Conservation (phyloP, 2,113 vertebrate genomes). For the Microcebus jonahi region DNA sequence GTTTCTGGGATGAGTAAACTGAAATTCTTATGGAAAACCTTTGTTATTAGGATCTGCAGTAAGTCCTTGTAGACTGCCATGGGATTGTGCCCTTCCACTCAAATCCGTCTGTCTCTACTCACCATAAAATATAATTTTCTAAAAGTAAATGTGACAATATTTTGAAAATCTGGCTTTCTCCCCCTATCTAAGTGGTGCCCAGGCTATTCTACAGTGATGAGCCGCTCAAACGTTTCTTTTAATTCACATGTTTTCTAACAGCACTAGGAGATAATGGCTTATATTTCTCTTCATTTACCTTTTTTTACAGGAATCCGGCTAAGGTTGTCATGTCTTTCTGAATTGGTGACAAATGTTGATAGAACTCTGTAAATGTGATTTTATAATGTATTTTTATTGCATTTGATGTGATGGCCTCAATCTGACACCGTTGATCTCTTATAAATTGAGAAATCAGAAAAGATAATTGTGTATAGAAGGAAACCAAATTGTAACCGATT, state of each 20-base stretch:
- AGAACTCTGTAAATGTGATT: slow-evolving; percentile 24
- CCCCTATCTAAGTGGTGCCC: background rate
- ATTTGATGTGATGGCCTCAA: background rate
- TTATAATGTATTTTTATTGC: background rate
- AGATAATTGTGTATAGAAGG: background rate
- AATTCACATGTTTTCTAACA: background rate
- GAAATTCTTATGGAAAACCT: slow-evolving; percentile 7
- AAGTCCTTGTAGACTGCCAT: background rate
- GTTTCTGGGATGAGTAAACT: background rate
- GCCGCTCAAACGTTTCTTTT: background rate
- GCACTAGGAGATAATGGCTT: background rate
- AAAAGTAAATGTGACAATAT: background rate
- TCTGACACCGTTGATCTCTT: slow-evolving; percentile 2
- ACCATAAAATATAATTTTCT: background rate
- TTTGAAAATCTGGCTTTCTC: background rate
- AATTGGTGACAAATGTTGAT: slow-evolving; percentile 30
- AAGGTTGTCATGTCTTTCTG: slow-evolving; percentile 29
- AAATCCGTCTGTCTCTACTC: background rate
- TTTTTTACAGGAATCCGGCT: background rate
- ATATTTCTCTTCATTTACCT: slow-evolving; percentile 10
- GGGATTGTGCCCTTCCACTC: background rate
- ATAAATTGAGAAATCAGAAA: slow-evolving; percentile 56
- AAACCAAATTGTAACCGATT: background rate
- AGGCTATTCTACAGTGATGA: background rate
- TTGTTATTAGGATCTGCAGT: background rate